phyloP scores from a whole-genome alignment of 2,113 vertebrate species.

The Hemiscyllium ocellatum region DNA sequence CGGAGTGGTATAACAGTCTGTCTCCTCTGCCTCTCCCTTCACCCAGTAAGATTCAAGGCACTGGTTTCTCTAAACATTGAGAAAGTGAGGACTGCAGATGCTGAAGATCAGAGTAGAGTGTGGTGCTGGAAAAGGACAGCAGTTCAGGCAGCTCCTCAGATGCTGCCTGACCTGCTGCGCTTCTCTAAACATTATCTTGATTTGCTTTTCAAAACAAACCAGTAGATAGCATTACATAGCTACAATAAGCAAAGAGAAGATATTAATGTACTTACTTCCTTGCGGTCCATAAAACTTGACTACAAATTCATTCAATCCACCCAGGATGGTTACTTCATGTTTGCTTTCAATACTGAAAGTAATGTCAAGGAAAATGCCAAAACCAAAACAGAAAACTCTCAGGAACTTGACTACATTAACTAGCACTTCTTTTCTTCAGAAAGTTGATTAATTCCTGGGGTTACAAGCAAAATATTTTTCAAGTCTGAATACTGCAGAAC shows the following conservation, averaged over 20 bases:
- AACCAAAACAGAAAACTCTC: not conserved
- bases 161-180: too few species aligned
- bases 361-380: conserved; percentile 60
- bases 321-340: conserved; percentile 96
- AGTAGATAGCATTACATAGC: not conserved
- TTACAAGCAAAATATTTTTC: too few species aligned
- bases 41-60: not conserved
- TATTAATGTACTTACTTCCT: conserved; percentile 80
- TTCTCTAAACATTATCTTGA: not conserved
- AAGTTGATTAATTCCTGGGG: not conserved
- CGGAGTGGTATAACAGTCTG: not conserved
- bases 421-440: not conserved
- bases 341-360: conserved; percentile 92
- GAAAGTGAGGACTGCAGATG: too few species aligned
- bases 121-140: too few species aligned
- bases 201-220: not conserved
- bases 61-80: not conserved
- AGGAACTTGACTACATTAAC: conserved; percentile 2
- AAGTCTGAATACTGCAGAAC: not conserved
- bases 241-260: not conserved
- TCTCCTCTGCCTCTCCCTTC: not conserved
- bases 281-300: conserved; percentile 99
- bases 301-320: conserved; percentile 98
- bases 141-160: too few species aligned
- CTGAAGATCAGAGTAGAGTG: too few species aligned